A percentile compares a stretch with the other conserved stretches of the same genome.
phyloP scores from a whole-genome alignment of 1,140 invertebrate genomes.

The Aricia agestis region DNA sequence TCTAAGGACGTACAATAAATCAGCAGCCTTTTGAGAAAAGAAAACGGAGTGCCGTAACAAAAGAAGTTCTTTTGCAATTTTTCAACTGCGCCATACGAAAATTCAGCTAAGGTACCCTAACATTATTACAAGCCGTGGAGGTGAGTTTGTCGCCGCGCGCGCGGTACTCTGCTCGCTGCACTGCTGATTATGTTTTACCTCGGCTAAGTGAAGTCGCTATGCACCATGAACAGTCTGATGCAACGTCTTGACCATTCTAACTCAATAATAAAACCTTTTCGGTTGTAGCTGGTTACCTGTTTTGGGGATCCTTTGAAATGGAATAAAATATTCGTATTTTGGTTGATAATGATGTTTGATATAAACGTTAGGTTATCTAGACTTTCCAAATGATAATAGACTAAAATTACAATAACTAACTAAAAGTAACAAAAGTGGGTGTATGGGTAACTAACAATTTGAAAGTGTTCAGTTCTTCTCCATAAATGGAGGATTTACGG shows the following conservation, averaged over 20 bases:
- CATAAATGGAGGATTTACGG: too few relatives aligned
- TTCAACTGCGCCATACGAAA: conserved; percentile 54
- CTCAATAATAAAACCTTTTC: conserved; percentile 66
- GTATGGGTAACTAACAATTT: too few relatives aligned
- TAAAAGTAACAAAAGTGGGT: too few relatives aligned
- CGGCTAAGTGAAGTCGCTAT: conserved; percentile 45
- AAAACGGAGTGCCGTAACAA: conserved; percentile 44
- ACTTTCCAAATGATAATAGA: too few relatives aligned
- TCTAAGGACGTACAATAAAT: conserved; percentile 38
- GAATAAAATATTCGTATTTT: too few relatives aligned
- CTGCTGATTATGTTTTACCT: conserved; percentile 43
- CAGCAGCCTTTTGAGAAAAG: conserved; percentile 34
- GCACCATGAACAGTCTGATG: conserved; percentile 41
- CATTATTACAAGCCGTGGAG: conserved; percentile 49
- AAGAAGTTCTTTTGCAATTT: conserved; percentile 49
- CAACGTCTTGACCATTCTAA: conserved; percentile 54
- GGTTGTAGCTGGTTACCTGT: conserved; percentile 43
- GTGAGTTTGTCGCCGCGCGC: conserved; percentile 38
- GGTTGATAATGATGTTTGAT: background rate
- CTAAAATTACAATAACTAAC: too few relatives aligned
- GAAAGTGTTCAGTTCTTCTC: too few relatives aligned
- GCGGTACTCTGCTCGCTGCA: conserved; percentile 46
- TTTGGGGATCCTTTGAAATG: conserved; percentile 30
- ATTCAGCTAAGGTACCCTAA: conserved; percentile 50
- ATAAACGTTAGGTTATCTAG: too few relatives aligned